phyloP scores from a whole-genome alignment of 2,888 invertebrate genomes.

The Hirtodrosophila cameraria region DNA sequence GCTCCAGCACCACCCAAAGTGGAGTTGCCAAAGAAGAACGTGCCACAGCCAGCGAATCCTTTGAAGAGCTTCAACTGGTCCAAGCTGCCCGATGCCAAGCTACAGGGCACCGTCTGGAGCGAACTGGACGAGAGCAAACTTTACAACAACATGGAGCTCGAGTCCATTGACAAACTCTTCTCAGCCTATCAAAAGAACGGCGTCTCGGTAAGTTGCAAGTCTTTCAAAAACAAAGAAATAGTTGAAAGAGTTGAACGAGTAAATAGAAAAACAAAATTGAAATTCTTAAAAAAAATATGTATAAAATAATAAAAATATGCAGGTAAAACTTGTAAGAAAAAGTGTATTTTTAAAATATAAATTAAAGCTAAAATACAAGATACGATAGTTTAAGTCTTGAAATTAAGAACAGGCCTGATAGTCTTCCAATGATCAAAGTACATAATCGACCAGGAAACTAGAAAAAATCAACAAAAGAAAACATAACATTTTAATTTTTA shows the following conservation, averaged over 20 bases:
- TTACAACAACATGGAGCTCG: conserved; percentile 95
- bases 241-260: background rate
- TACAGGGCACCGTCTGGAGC: conserved; percentile 97
- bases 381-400: too few relatives aligned
- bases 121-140: conserved; percentile 96
- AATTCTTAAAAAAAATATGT: too few relatives aligned
- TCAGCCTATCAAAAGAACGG: conserved; percentile 97
- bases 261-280: too few relatives aligned
- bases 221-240: background rate
- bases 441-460: too few relatives aligned
- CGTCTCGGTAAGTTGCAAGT: conserved; percentile 87
- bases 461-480: too few relatives aligned
- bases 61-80: conserved; percentile 99
- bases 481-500: too few relatives aligned
- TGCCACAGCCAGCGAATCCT: conserved; percentile 96
- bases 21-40: conserved; percentile 91
- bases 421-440: too few relatives aligned
- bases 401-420: too few relatives aligned
- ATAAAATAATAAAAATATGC: too few relatives aligned
- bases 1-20: conserved; percentile 85
- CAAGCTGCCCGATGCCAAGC: conserved; percentile 94
- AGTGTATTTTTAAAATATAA: too few relatives aligned
- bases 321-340: too few relatives aligned
- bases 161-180: conserved; percentile 96
- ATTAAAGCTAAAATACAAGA: too few relatives aligned